Percentiles rank a stretch among this genome's conserved stretches.
phyloP scores from a whole-genome alignment of 53 echinoderm and acorn worm species.

The Hippasteria phrygiana region DNA sequence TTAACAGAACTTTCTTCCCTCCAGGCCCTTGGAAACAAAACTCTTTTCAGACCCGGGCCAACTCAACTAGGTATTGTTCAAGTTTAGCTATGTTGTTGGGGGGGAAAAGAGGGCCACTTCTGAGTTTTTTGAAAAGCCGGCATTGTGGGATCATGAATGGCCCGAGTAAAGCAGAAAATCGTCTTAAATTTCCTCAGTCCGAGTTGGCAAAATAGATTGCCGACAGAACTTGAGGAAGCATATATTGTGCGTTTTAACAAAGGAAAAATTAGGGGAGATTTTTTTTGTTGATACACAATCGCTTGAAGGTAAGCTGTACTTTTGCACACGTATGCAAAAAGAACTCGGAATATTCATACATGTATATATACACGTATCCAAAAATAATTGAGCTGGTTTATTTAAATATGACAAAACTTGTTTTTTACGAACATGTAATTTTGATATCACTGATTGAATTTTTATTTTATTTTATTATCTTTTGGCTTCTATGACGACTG shows the following conservation, averaged over 20 bases:
- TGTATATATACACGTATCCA: too few species aligned
- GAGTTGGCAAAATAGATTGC: constrained; percentile 29
- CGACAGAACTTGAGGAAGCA: constrained; percentile 61
- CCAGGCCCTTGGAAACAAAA: constrained; percentile 33
- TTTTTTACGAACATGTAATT: too few species aligned
- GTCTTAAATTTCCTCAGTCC: constrained; percentile 53
- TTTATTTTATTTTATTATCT: too few species aligned
- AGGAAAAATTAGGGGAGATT: constrained; percentile 25
- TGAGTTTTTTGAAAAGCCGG: constrained; percentile 12
- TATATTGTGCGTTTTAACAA: constrained; percentile 43
- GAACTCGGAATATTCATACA: too few species aligned
- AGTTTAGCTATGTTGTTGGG: background rate
- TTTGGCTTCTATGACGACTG: too few species aligned
- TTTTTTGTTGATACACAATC: background rate
- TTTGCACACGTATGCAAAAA: background rate
- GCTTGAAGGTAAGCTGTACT: constrained; percentile 52
- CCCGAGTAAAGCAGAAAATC: constrained; percentile 37
- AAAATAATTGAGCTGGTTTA: too few species aligned
- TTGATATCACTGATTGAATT: too few species aligned
- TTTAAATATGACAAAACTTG: too few species aligned
- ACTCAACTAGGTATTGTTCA: constrained; percentile 39
- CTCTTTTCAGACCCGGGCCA: constrained; percentile 28
- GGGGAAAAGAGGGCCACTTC: constrained; percentile 9
- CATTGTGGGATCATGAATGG: constrained; percentile 41
- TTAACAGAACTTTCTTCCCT: constrained; percentile 26